These are phyloP conservation scores for Ceyx margarethae DNA, from an alignment of 2,113 vertebrate genomes.

Conservation along the genomic window DNA sequence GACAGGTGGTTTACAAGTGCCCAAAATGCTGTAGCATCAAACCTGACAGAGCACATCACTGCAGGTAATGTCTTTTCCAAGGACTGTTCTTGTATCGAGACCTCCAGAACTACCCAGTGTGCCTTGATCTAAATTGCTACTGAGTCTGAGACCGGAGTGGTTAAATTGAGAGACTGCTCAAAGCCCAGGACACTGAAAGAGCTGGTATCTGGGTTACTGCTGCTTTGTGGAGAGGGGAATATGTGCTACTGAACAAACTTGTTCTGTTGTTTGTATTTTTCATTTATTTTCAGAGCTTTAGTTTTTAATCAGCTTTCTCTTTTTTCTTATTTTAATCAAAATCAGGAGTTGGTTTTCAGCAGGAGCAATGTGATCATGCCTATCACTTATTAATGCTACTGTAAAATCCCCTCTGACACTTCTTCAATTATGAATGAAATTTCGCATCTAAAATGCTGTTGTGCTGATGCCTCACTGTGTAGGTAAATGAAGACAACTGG, in stretches of 20 bases:
- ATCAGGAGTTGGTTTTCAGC: not conserved
- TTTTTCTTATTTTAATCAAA: not conserved
- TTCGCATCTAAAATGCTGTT: not conserved
- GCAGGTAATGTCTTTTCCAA: slow-evolving; percentile 80
- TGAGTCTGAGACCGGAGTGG: not conserved
- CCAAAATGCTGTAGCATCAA: slow-evolving; percentile 99
- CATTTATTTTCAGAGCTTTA: not conserved
- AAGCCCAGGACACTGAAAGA: not conserved
- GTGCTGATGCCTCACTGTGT: not conserved
- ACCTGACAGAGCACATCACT: slow-evolving; percentile 96
- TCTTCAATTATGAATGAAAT: slow-evolving; percentile 56
- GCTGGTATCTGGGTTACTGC: not conserved
- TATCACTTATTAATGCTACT: slow-evolving; percentile 37
- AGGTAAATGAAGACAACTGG: not conserved
- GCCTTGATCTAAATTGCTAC: not conserved
- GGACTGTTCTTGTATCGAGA: not conserved
- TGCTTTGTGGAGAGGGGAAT: not conserved
- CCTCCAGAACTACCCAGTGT: not conserved
- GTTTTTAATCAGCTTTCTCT: not conserved
- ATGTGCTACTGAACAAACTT: not conserved
- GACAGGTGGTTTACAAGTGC: slow-evolving; percentile 98
- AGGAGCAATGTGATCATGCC: not conserved
- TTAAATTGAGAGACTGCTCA: not conserved
- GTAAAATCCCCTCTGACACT: slow-evolving; percentile 19
- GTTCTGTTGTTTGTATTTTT: not conserved